These are phyloP conservation scores for Neogale vison DNA, from an alignment of 2,113 vertebrate genomes.

Conservation along the genomic window DNA sequence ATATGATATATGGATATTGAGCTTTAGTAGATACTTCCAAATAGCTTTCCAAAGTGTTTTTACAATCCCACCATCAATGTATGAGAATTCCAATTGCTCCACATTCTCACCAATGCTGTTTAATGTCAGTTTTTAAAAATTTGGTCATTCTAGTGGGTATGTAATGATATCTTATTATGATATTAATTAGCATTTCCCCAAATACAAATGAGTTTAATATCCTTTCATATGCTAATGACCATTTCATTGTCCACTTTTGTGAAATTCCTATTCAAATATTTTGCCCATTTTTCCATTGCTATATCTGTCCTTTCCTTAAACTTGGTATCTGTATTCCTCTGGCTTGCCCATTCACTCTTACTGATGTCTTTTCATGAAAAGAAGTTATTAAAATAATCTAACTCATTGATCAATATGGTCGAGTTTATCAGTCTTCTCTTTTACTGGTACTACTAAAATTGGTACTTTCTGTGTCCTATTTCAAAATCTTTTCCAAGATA, in stretches of 20 bases:
- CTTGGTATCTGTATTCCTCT: not conserved
- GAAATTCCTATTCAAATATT: conserved; percentile 5
- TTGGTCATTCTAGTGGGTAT: not conserved
- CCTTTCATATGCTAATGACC: not conserved
- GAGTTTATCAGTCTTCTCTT: not conserved
- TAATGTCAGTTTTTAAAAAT: not conserved
- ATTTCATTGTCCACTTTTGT: not conserved
- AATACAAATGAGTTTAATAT: not conserved
- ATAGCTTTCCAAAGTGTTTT: not conserved
- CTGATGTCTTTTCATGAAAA: not conserved
- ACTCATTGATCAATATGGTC: not conserved
- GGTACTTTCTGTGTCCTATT: not conserved
- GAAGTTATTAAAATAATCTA: not conserved
- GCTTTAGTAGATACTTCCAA: not conserved
- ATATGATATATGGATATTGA: not conserved
- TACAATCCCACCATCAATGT: not conserved
- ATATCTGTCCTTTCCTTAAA: not conserved
- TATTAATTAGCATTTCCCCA: not conserved
- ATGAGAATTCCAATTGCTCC: not conserved
- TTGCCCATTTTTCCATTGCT: not conserved
- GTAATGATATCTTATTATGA: not conserved
- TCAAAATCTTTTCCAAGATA: not conserved
- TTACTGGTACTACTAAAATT: not conserved
- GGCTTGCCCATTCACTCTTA: not conserved
- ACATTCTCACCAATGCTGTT: not conserved